Evolutionary conservation across 1,140 invertebrate species (phyloP).

Genomic region (Zaprionus taronus): DNA sequence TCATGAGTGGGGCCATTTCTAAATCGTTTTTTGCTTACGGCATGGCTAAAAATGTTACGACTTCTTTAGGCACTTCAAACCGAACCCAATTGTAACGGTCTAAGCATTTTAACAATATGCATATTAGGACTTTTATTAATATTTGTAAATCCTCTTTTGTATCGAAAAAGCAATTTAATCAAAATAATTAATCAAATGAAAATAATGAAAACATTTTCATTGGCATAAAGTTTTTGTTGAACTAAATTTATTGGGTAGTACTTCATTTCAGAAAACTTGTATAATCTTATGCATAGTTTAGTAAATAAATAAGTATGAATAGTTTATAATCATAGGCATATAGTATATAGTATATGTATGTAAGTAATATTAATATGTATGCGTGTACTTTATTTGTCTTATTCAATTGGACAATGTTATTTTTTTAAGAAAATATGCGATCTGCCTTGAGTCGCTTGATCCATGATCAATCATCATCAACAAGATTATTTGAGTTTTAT

Average conservation of each 20-base stretch:
- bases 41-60: conserved; percentile 74
- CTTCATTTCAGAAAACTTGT: conserved; percentile 77
- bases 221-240: conserved; percentile 83
- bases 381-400: conserved; percentile 42
- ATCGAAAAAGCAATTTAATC: conserved; percentile 77
- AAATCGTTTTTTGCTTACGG: conserved; percentile 79
- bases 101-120: conserved; percentile 47
- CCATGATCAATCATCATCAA: conserved; percentile 64
- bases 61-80: conserved; percentile 72
- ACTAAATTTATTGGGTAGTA: conserved; percentile 85
- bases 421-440: conserved; percentile 55
- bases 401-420: conserved; percentile 64
- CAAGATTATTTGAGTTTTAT: conserved; percentile 44
- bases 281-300: conserved; percentile 78
- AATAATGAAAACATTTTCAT: conserved; percentile 82
- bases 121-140: conserved; percentile 22
- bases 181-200: conserved; percentile 72
- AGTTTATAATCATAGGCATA: conserved; percentile 34
- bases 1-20: conserved; percentile 71
- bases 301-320: conserved; percentile 63
- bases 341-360: conserved; percentile 52
- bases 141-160: conserved; percentile 17
- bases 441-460: conserved; percentile 53
- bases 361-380: conserved; percentile 52
- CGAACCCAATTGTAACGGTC: conserved; percentile 80